Conservation (phyloP, 2,888 invertebrate species). For the Hirtodrosophila histrioides region DNA sequence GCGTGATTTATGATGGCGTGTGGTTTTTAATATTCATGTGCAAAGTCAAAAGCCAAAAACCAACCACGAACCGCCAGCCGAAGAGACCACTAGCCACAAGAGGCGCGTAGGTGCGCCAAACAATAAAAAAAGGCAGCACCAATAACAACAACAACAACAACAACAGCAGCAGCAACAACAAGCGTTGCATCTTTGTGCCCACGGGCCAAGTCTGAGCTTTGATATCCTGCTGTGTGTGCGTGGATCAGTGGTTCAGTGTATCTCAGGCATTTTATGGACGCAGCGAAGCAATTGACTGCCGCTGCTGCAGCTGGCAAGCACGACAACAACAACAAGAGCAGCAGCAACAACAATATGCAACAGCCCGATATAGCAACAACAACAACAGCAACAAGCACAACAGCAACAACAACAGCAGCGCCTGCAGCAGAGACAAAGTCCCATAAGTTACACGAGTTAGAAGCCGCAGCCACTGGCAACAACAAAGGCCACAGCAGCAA, state of each 20-base stretch:
- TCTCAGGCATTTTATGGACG: constrained; percentile 64
- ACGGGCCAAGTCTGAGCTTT: constrained; percentile 49
- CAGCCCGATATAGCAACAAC: constrained; percentile 22
- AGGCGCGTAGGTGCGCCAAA: constrained; percentile 75
- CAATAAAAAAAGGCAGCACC: constrained; percentile 66
- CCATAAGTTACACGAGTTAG: constrained; percentile 29
- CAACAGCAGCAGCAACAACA: constrained; percentile 37
- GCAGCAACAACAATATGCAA: constrained; percentile 28
- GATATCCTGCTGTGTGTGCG: constrained; percentile 77
- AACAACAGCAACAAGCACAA: constrained; percentile 22
- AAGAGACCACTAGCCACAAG: constrained; percentile 15
- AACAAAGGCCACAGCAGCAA: constrained; percentile 26
- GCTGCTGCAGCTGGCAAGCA: constrained; percentile 55
- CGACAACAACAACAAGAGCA: constrained; percentile 43
- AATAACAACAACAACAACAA: constrained; percentile 40
- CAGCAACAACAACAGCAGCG: constrained; percentile 22
- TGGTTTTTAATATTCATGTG: constrained; percentile 84
- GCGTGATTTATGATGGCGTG: constrained; percentile 85
- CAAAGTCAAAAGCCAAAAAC: constrained; percentile 62
- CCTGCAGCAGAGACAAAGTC: constrained; percentile 15
- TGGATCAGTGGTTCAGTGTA: constrained; percentile 67
- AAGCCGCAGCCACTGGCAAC: constrained; percentile 36
- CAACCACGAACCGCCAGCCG: constrained; percentile 29
- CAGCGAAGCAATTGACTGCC: constrained; percentile 71
- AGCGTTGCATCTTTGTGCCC: constrained; percentile 64